Conservation (phyloP, 2,888 invertebrate species). For the Piscicola geometra region DNA sequence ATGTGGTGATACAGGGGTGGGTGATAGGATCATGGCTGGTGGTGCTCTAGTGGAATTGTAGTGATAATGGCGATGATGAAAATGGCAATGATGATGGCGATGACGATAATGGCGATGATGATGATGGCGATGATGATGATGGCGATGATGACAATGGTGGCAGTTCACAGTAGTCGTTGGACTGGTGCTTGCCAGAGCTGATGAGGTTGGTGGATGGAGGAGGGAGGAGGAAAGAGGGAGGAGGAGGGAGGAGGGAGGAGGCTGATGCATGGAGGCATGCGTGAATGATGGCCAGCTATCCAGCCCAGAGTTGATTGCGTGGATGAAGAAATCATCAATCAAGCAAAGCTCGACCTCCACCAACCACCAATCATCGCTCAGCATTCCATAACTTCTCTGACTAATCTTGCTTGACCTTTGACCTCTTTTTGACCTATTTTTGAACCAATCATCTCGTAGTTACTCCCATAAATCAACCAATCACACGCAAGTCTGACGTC, state of each 20-base stretch:
- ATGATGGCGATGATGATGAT: constrained; percentile 3
- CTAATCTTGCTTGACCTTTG: not conserved
- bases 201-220: constrained; percentile 21
- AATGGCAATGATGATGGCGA: not conserved
- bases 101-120: constrained; percentile 5
- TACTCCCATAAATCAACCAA: constrained; percentile 19
- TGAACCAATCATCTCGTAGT: not conserved
- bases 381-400: constrained; percentile 2
- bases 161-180: not conserved
- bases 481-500: not conserved
- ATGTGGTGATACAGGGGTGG: too few relatives aligned
- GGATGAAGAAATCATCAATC: not conserved
- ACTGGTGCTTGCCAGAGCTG: not conserved
- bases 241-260: too few relatives aligned
- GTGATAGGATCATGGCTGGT: too few relatives aligned
- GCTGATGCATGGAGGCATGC: too few relatives aligned
- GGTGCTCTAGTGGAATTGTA: too few relatives aligned
- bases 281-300: constrained; percentile 4
- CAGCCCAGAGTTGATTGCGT: not conserved
- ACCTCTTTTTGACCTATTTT: not conserved
- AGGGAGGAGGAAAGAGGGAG: not conserved
- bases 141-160: not conserved
- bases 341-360: not conserved
- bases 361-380: not conserved
- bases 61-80: too few relatives aligned